Conservation (phyloP, 1,140 invertebrate species). For the Brachionus rubens region DNA sequence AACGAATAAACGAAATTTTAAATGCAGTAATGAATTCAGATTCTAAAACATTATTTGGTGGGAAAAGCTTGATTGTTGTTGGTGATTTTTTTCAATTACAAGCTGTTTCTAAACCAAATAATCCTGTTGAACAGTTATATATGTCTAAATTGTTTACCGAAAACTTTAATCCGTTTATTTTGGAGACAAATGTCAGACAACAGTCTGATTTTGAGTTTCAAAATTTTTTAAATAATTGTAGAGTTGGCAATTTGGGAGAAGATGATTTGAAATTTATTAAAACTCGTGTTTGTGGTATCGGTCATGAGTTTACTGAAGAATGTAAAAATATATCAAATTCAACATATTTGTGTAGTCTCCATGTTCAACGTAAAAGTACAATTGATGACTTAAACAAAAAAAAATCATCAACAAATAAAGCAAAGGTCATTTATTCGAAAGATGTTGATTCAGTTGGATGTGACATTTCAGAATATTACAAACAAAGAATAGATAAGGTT, state of each 20-base stretch:
- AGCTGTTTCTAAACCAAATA: not conserved
- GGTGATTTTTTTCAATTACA: not conserved
- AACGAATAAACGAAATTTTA: not conserved
- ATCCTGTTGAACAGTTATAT: not conserved
- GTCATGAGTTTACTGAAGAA: too few relatives aligned
- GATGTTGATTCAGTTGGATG: too few relatives aligned
- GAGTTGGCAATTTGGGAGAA: not conserved
- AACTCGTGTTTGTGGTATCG: too few relatives aligned
- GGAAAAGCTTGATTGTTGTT: not conserved
- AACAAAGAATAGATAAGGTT: too few relatives aligned
- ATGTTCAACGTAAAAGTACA: too few relatives aligned
- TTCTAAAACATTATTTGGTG: not conserved
- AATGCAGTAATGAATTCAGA: not conserved
- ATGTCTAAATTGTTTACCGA: not conserved
- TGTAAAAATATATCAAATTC: too few relatives aligned
- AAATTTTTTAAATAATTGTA: slow-evolving; percentile 15
- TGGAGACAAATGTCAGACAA: not conserved
- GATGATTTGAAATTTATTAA: not conserved
- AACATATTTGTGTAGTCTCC: too few relatives aligned
- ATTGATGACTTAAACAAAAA: too few relatives aligned
- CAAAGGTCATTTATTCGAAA: too few relatives aligned
- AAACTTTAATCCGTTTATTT: not conserved
- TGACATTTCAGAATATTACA: too few relatives aligned
- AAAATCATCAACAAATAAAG: too few relatives aligned
- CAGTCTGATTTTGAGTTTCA: not conserved